These are phyloP conservation scores for Phrynocephalus vlangalii DNA, from an alignment of 2,797 vertebrate species.

Conservation along the genomic window DNA sequence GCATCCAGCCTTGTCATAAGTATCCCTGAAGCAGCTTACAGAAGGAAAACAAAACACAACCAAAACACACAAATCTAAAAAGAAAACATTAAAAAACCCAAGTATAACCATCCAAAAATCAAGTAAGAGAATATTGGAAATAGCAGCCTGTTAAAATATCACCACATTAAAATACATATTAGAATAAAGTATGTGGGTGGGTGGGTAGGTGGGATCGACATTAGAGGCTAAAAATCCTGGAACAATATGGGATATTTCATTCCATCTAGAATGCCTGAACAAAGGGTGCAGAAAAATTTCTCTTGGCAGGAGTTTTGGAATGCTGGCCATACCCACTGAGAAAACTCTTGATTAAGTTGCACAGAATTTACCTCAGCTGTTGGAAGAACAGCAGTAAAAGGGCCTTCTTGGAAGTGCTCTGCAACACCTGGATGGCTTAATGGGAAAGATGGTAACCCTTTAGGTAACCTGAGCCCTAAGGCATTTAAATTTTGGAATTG, in stretches of 20 bases:
- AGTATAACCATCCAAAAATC: not conserved
- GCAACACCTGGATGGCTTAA: not conserved
- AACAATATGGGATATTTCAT: too few species aligned
- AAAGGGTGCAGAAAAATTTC: not conserved
- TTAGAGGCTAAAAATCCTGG: too few species aligned
- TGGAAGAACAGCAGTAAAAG: not conserved
- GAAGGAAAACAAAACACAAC: not conserved
- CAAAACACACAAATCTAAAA: not conserved
- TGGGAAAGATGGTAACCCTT: not conserved
- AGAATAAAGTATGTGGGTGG: too few species aligned
- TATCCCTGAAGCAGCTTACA: not conserved
- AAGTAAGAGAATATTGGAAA: not conserved
- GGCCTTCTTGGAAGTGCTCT: not conserved
- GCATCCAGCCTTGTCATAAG: slow-evolving; percentile 3
- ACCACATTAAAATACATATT: not conserved
- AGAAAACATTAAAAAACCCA: not conserved
- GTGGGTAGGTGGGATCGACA: too few species aligned
- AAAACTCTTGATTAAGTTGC: not conserved
- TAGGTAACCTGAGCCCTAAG: not conserved
- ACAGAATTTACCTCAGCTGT: not conserved
- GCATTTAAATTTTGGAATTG: not conserved
- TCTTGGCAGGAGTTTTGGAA: not conserved
- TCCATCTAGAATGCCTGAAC: not conserved
- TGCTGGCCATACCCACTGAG: not conserved
- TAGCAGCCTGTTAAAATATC: not conserved